Evolutionary conservation across 2,888 invertebrate species (phyloP).

Genomic region (Clepsis dumicolana): DNA sequence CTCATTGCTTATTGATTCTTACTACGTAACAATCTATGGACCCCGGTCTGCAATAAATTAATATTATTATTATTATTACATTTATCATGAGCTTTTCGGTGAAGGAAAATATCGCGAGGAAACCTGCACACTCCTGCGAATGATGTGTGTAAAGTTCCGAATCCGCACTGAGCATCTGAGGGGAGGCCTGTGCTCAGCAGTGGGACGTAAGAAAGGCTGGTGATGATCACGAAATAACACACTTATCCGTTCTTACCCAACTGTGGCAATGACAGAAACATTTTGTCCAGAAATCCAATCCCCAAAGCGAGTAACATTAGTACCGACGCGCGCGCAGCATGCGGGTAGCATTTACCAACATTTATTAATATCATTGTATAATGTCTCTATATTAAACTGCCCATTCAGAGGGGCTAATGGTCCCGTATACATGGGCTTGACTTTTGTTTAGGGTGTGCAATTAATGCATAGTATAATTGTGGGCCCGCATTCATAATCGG

Average conservation of each 20-base stretch:
- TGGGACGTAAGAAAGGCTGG: too few relatives aligned
- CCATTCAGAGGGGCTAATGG: constrained; percentile 26
- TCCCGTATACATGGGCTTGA: constrained; percentile 32
- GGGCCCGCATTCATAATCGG: constrained; percentile 30
- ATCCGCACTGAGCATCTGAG: too few relatives aligned
- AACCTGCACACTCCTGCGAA: too few relatives aligned
- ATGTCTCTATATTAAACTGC: constrained; percentile 32
- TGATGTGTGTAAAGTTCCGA: too few relatives aligned
- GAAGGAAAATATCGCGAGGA: too few relatives aligned
- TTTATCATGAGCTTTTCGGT: too few relatives aligned
- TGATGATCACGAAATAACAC: background rate
- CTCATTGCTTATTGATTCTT: too few relatives aligned
- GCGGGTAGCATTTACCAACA: constrained; percentile 54
- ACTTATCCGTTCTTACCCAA: background rate
- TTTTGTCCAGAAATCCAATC: background rate
- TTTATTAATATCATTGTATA: constrained; percentile 29
- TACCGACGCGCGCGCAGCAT: constrained; percentile 63
- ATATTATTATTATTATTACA: too few relatives aligned
- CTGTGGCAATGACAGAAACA: background rate
- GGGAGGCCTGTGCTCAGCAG: too few relatives aligned
- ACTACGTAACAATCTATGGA: too few relatives aligned
- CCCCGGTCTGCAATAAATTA: too few relatives aligned
- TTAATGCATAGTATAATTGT: constrained; percentile 38
- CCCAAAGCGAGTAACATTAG: constrained; percentile 54
- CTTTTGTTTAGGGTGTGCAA: constrained; percentile 39